Evolutionary conservation across 2,113 vertebrate genomes (phyloP).

Genomic region (Cettia cetti): DNA sequence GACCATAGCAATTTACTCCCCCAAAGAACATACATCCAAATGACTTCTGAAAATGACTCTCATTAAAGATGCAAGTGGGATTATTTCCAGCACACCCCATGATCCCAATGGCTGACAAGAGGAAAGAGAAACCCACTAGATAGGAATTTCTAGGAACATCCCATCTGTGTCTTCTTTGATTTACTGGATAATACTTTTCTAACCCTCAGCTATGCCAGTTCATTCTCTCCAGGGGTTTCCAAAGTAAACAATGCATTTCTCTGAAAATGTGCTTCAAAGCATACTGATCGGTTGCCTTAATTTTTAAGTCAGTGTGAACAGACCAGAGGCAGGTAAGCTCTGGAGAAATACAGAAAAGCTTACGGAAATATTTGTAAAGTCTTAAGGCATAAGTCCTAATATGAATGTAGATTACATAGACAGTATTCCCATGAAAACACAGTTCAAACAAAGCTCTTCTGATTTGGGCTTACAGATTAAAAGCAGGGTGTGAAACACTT

Average conservation of each 20-base stretch:
- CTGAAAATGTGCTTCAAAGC: neutral
- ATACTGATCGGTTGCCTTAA: neutral
- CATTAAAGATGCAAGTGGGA: neutral
- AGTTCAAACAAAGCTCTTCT: neutral
- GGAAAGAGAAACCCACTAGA: neutral
- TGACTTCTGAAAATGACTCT: neutral
- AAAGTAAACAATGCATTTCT: neutral
- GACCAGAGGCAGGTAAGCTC: neutral
- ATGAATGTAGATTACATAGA: neutral
- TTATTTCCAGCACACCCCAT: neutral
- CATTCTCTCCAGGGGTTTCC: neutral
- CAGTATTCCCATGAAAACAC: neutral
- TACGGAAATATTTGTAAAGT: neutral
- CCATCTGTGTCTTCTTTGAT: neutral
- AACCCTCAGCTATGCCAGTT: neutral
- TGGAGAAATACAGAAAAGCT: neutral
- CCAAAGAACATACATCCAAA: neutral
- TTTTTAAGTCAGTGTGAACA: neutral
- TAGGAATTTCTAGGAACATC: neutral
- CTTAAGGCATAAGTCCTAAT: neutral
- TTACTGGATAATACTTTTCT: neutral
- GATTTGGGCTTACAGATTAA: neutral
- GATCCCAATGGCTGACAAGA: rapidly evolving
- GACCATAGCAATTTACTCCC: neutral
- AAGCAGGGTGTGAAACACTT: neutral